Conservation (phyloP, 1,140 invertebrate genomes). For the Agrilus planipennis region DNA sequence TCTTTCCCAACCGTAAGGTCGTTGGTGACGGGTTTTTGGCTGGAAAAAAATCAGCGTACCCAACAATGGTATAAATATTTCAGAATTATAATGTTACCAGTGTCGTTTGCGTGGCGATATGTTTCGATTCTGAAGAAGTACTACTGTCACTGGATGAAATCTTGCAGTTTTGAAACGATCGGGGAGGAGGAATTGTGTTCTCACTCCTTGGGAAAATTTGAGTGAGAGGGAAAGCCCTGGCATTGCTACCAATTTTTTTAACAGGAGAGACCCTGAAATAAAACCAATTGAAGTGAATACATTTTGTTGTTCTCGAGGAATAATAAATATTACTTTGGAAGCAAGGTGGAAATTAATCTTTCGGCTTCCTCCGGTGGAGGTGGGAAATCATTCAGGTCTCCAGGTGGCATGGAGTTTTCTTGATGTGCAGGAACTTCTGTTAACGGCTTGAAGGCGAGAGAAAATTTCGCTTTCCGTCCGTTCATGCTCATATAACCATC, state of each 20-base stretch:
- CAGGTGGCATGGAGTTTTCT: conserved; percentile 33
- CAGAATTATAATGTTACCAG: conserved; percentile 44
- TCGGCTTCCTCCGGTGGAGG: conserved; percentile 62
- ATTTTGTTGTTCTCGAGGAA: background rate
- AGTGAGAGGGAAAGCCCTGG: conserved; percentile 31
- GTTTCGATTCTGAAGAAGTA: conserved; percentile 20
- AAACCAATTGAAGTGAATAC: background rate
- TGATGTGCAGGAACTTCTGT: conserved; percentile 47
- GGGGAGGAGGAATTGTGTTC: conserved; percentile 26
- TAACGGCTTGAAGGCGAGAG: conserved; percentile 51
- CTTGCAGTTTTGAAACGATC: conserved; percentile 24
- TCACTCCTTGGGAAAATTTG: conserved; percentile 17
- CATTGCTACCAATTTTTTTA: conserved; percentile 37
- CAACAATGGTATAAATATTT: background rate
- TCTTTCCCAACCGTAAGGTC: conserved; percentile 61
- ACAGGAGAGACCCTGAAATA: conserved; percentile 48
- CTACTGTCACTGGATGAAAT: conserved; percentile 20
- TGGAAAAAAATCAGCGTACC: conserved; percentile 30
- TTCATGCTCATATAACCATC: conserved; percentile 85
- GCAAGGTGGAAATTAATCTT: conserved; percentile 56
- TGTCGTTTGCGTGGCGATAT: conserved; percentile 53
- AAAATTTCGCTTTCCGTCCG: conserved; percentile 61
- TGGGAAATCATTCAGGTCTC: conserved; percentile 41
- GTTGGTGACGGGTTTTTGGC: conserved; percentile 61
- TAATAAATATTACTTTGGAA: conserved; percentile 66